Evolutionary conservation across 2,888 invertebrate species (phyloP).

Genomic region (Parnassius apollo): DNA sequence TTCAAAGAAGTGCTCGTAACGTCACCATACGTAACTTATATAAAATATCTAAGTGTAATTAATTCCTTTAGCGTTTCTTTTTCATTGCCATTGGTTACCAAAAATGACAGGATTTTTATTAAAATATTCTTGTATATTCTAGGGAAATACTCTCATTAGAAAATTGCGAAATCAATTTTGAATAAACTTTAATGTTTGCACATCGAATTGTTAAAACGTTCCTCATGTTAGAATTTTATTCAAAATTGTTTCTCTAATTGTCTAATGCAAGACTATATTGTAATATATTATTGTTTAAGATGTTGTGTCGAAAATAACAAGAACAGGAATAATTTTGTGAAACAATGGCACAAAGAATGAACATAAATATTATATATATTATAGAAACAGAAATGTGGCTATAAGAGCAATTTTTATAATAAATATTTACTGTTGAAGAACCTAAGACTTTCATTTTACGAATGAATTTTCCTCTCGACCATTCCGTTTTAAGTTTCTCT

Average conservation of each 20-base stretch:
- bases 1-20: constrained; percentile 63
- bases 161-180: constrained; percentile 65
- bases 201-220: constrained; percentile 78
- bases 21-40: constrained; percentile 73
- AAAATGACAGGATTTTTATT: constrained; percentile 78
- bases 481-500: too few species aligned
- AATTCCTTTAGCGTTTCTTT: constrained; percentile 37
- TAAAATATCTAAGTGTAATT: constrained; percentile 68
- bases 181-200: constrained; percentile 56
- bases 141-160: constrained; percentile 71
- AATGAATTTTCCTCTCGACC: neutral
- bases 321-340: constrained; percentile 81
- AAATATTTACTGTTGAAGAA: constrained; percentile 82
- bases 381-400: constrained; percentile 81
- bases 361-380: constrained; percentile 79
- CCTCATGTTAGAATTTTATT: constrained; percentile 63
- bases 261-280: constrained; percentile 76
- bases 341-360: constrained; percentile 81
- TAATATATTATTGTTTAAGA: constrained; percentile 78
- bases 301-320: constrained; percentile 79
- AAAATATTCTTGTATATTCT: constrained; percentile 76
- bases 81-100: constrained; percentile 80
- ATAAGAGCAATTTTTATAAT: constrained; percentile 82
- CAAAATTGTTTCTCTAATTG: constrained; percentile 66
- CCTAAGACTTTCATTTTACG: constrained; percentile 57